Percentiles rank a stretch among this genome's conserved stretches.
Conservation (phyloP, 2,797 vertebrate genomes). For the Myotis myotis region DNA sequence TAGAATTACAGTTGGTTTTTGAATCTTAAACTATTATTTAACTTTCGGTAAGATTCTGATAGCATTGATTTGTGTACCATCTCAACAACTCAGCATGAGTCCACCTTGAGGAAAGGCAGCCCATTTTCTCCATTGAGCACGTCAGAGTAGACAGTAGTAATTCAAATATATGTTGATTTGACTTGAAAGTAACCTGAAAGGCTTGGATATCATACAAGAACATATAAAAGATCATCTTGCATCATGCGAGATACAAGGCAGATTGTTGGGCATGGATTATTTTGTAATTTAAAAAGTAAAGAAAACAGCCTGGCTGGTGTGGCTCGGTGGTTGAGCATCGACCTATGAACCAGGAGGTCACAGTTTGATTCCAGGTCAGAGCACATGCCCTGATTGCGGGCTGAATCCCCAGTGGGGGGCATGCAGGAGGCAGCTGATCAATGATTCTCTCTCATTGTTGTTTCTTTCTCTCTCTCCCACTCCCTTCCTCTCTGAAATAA, state of each 20-base stretch:
- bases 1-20: not conserved
- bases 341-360: too few species aligned
- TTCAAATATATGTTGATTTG: not conserved
- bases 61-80: not conserved
- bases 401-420: too few species aligned
- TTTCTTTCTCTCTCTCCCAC: too few species aligned
- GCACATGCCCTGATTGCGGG: too few species aligned
- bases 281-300: constrained; percentile 13
- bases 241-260: not conserved
- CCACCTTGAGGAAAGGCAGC: not conserved
- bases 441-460: too few species aligned
- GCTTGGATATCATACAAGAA: not conserved
- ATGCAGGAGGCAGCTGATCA: too few species aligned
- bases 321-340: too few species aligned
- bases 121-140: not conserved
- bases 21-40: not conserved
- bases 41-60: not conserved
- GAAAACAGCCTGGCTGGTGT: not conserved
- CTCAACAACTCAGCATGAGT: not conserved
- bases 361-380: too few species aligned
- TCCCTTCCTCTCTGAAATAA: not conserved
- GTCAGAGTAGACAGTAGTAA: not conserved
- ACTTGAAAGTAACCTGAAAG: not conserved
- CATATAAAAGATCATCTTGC: not conserved
- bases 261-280: not conserved